Conservation (phyloP, 1,140 invertebrate genomes). For the Paralvinella palmiformis region DNA sequence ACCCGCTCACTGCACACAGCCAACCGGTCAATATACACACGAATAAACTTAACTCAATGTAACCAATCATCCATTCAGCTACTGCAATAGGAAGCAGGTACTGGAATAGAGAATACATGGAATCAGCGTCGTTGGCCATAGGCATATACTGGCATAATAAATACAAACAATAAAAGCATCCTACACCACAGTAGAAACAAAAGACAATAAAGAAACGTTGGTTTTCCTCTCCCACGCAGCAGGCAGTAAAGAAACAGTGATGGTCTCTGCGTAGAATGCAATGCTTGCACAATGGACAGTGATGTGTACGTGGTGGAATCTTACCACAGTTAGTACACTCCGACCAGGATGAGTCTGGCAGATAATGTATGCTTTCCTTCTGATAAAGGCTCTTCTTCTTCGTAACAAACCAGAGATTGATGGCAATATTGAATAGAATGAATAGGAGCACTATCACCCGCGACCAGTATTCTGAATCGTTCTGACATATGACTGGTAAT, state of each 20-base stretch:
- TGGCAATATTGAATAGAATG: too few species aligned
- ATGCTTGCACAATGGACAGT: conserved; percentile 35
- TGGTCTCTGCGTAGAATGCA: conserved; percentile 43
- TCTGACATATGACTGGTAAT: too few species aligned
- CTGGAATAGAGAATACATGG: conserved; percentile 18
- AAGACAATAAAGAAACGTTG: conserved; percentile 33
- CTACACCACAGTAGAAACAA: conserved; percentile 26
- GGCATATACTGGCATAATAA: conserved; percentile 28
- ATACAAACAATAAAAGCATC: conserved; percentile 23
- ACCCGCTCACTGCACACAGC: conserved; percentile 21
- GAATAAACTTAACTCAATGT: conserved; percentile 20
- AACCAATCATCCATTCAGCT: conserved; percentile 24
- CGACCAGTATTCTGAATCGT: too few species aligned
- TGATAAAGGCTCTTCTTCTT: too few species aligned
- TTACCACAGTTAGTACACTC: conserved; percentile 32
- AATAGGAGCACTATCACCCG: too few species aligned
- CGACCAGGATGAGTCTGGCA: conserved; percentile 26
- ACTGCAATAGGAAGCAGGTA: conserved; percentile 28
- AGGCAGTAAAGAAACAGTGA: conserved; percentile 41
- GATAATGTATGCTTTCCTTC: too few species aligned
- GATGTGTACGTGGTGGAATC: conserved; percentile 38
- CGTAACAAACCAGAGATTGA: too few species aligned
- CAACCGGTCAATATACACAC: conserved; percentile 23
- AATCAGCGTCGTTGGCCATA: conserved; percentile 19
- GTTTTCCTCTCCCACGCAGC: conserved; percentile 37